Conservation (phyloP, 1,140 invertebrate species). For the Drosophila pachea region DNA sequence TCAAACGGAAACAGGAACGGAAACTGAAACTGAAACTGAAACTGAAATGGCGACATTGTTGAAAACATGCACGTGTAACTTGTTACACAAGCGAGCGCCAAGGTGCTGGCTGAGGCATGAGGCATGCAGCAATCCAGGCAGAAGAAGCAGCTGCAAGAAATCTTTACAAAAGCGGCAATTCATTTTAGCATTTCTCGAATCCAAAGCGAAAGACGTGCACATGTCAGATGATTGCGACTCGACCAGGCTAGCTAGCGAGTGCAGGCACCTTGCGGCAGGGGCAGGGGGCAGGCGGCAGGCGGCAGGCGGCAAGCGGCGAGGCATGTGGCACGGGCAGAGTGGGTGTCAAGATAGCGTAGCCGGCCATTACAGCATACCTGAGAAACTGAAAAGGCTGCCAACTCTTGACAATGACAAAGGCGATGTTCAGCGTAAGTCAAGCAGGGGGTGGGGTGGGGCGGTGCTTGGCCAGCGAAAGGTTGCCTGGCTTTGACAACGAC, state of each 20-base stretch:
- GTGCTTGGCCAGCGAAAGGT: neutral
- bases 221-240: constrained; percentile 54
- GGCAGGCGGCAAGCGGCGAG: too few species aligned
- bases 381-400: constrained; percentile 38
- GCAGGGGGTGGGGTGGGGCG: neutral
- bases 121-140: constrained; percentile 18
- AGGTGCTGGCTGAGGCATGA: constrained; percentile 20
- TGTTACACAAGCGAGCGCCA: constrained; percentile 54
- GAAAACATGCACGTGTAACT: constrained; percentile 73
- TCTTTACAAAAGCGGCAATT: constrained; percentile 75
- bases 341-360: constrained; percentile 37
- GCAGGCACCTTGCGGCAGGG: neutral
- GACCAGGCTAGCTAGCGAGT: neutral
- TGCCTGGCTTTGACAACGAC: constrained; percentile 7
- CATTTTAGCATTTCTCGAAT: constrained; percentile 71
- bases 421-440: constrained; percentile 8
- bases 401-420: constrained; percentile 48
- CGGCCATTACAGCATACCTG: constrained; percentile 29
- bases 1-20: constrained; percentile 38
- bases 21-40: constrained; percentile 41
- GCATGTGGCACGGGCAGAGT: constrained; percentile 4
- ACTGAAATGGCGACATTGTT: constrained; percentile 68
- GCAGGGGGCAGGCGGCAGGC: too few species aligned
- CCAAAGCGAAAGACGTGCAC: constrained; percentile 61
- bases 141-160: constrained; percentile 60